Base-by-base conservation (phyloP, 2,113 vertebrate genomes). In the Bungarus multicinctus region DNA sequence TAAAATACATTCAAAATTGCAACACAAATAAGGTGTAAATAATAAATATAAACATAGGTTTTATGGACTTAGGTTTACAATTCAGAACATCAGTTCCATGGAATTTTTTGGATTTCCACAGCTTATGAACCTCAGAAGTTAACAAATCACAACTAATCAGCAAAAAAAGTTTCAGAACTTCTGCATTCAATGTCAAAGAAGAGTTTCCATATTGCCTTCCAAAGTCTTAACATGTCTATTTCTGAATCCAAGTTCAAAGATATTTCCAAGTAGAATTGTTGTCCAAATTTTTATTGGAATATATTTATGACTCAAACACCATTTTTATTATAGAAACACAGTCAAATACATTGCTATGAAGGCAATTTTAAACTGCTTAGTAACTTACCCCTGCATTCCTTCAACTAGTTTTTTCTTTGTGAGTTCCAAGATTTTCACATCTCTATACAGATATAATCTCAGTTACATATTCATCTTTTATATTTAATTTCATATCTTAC, bases 181-280 rank as follows among this genome's bases (percentile, higher is more conserved):
- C 88, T 57, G n/a, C 55, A 0, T 88, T 88, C 94, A 86, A 45
- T 55, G 88, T 2, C 93, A 90, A 94, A 91, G 85, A 92, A 92
- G 10, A n/a, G 12, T 27, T 1, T 60, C 52, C 0, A 45, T 47
- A 27, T 86, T 54, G 0, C 1, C 90, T 89, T 57, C 69, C 81
- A 64, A 85, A 69, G 20, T 22, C 27, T 45, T 39, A 39, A 23
- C 47, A 27, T 54, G 43, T 85, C 14, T 14, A 20, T 87, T 92
- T 64, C 93, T 58, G 90, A 10, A 0, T 91, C 90, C 88, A 85
- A 87, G 60, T 88, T 90, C 53, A 45, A 6, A 57, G 0, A 23
- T 3, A 45, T 89, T 81, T 94, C 69, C 89, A 85, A 87, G 34
- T 64, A 30, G 20, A 94, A 85, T 25, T 14, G 64, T 16, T 90